Base-by-base conservation (phyloP, 2,113 vertebrate species). In the Otolemur garnettii region DNA sequence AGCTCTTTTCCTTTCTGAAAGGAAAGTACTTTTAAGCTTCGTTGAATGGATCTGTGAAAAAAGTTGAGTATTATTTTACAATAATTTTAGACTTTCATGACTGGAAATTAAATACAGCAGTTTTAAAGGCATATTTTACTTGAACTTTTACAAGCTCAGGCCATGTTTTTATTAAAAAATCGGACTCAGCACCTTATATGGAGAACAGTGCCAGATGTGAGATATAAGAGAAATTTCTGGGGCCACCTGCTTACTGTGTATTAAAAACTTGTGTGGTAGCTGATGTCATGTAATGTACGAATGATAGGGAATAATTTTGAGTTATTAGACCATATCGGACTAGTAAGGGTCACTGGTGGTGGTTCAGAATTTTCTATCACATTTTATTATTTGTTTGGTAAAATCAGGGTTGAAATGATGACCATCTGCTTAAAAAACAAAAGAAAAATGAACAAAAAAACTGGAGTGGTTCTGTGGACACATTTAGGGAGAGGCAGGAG, bases 131-230 rank as follows among this genome's bases (percentile, higher is more conserved):
- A 81, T 98, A 95, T 97, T 98, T 97, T 97, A 96, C 93, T 97
- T 97, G 96, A 97, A 97, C 96, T 97, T 98, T 97, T 97, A 97
- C 91, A 97, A 97, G 94, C 95, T 95, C 28, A 75, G 90, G 94
- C 93, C 97, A 95, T 98, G 97, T 97, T 97, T 98, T 98, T 98
- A 98, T 98, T 98, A 96, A 83, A 81, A 98, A 98, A 95, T 89
- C 97, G 93, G 93, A 8, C 87, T 84, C 94, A 45, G 96, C 96
- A 91, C 96, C 94, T 94, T 96, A 55, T 21, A n/a, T 68, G 96
- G 92, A 97, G 81, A 71, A 42, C 84, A 96, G 90, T 95, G 85
- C 97, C 98, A 98, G 98, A 98, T 98, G 98, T 96, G 97, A 77
- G 96, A 77, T 90, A 62, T 3, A 2, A 92, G 96, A 97, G 90